phyloP scores from a whole-genome alignment of 2,113 vertebrate species.

The Sapajus apella region DNA sequence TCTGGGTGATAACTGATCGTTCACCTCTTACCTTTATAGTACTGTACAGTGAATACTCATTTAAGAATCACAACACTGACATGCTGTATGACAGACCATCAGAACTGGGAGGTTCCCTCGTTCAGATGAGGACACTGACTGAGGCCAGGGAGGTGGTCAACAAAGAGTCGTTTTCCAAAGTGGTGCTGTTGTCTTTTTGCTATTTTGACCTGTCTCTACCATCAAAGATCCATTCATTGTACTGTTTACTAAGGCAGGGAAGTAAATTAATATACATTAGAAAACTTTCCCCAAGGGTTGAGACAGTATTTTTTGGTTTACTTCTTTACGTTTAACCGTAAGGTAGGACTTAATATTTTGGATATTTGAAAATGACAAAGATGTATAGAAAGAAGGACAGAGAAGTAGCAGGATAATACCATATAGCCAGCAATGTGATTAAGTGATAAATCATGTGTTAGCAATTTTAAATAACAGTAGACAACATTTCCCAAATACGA shows the following conservation, averaged over 20 bases:
- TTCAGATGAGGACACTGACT: not conserved
- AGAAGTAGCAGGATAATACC: not conserved
- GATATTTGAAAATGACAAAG: not conserved
- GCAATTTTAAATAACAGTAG: not conserved
- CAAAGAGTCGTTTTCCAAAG: not conserved
- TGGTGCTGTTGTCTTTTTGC: not conserved
- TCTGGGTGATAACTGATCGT: not conserved
- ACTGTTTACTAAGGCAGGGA: not conserved
- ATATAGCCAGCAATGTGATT: not conserved
- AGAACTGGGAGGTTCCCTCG: not conserved
- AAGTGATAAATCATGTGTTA: not conserved
- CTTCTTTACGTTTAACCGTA: not conserved
- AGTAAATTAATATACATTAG: not conserved
- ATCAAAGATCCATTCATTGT: not conserved
- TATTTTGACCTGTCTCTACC: not conserved
- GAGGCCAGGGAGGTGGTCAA: not conserved
- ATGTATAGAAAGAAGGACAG: not conserved
- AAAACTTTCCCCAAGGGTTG: not conserved
- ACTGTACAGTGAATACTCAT: not conserved
- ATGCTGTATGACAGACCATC: not conserved
- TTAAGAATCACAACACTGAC: not conserved
- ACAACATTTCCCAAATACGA: not conserved
- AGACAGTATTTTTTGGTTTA: not conserved
- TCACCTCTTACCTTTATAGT: not conserved
- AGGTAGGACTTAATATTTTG: slow-evolving; percentile 35